phyloP scores from a whole-genome alignment of 23 tunicate species.

The Trididemnum clinides region DNA sequence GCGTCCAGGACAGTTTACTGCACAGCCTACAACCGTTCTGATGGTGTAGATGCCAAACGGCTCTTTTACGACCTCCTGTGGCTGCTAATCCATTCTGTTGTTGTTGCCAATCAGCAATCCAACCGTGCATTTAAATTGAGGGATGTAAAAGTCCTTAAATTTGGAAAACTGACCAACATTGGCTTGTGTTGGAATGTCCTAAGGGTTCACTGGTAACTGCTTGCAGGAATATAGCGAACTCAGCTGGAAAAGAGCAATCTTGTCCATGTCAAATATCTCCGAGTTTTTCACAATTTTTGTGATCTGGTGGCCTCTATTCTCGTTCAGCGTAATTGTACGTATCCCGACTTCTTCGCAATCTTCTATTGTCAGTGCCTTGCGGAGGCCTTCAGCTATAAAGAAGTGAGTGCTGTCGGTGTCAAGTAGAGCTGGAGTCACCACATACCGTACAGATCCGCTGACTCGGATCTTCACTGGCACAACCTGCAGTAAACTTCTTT shows the following conservation, averaged over 20 bases:
- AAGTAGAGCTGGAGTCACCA: background rate
- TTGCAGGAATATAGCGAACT: background rate
- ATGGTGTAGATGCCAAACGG: constrained; percentile 24
- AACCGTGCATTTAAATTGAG: background rate
- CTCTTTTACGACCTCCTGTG: constrained; percentile 20
- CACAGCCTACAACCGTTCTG: constrained; percentile 46
- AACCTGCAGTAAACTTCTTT: background rate
- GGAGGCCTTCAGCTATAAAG: background rate
- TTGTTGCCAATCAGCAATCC: constrained; percentile 19
- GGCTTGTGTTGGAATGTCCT: constrained; percentile 21
- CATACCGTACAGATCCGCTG: background rate
- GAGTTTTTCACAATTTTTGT: background rate
- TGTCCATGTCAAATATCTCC: constrained; percentile 22
- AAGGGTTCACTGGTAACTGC: background rate
- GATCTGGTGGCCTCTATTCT: background rate
- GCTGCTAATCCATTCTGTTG: constrained; percentile 9
- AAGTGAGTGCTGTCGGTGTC: constrained; percentile 3
- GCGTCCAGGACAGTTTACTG: constrained; percentile 23
- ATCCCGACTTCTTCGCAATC: constrained; percentile 16
- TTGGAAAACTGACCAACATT: constrained; percentile 5
- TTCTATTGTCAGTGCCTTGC: background rate
- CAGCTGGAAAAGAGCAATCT: background rate
- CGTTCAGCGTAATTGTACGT: constrained; percentile 7
- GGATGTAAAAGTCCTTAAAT: constrained; percentile 25
- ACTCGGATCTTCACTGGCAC: constrained; percentile 1